Base-by-base conservation (phyloP, 2,797 vertebrate species). In the Nyctibius grandis region DNA sequence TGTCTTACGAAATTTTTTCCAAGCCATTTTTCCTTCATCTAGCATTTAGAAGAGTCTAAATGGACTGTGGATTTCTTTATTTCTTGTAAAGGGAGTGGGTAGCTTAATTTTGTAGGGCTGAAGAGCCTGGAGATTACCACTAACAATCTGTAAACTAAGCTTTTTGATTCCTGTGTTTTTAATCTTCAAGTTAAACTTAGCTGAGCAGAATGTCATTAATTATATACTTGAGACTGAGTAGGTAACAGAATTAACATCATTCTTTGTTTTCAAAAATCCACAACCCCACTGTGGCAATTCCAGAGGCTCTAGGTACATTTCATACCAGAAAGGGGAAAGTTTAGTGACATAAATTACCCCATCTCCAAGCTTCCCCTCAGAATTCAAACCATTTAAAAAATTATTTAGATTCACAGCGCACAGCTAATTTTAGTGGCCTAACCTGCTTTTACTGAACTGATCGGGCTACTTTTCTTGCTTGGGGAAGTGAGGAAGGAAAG, bases 11-110 rank as follows among this genome's bases (percentile, higher is more conserved):
- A 12, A 4, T 54, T 77, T 91, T 81, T 85, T 85, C 54, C 59
- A 73, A 82, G 60, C 3, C 4, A n/a, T 40, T 91, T 97, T 81
- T 51, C 65, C 84, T 92, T 56, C 69, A 78, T 74, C 40, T 80
- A 88, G 25, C 25, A 84, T 78, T 40, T 33, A 45, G 34, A 85
- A 56, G 79, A 95, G 36, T 12, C 59, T 91, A 67, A 93, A 83
- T 45, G 77, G 54, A 79, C 79, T 94, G 83, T 69, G 83, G 76
- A 45, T 78, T 88, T 92, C 31, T 95, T 83, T 95, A 79, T 93
- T 93, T 88, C 65, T 82, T 59, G 28, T n/a, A 78, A 78, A 77
- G 64, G 60, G 92, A 85, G 51, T 12, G 22, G 26, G 68, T 40
- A 60, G 23, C 29, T 88, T 80, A 42, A 47, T 69, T 92, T 33